Percentiles rank a stretch among this genome's conserved stretches.
phyloP scores from a whole-genome alignment of 2,113 vertebrate species.

The Galbula dea region DNA sequence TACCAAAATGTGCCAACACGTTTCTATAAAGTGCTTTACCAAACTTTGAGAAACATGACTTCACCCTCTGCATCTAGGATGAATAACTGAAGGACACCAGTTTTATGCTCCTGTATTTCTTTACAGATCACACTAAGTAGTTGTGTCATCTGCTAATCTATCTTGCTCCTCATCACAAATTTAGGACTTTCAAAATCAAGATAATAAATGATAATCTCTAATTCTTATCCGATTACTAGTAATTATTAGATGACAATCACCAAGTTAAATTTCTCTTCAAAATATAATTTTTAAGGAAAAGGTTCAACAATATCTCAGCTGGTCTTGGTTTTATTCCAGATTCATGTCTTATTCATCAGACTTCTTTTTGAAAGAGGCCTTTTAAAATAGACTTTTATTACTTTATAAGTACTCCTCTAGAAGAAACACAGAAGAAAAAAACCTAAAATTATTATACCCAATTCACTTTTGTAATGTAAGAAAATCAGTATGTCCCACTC shows the following conservation, averaged over 20 bases:
- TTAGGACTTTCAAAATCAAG: not conserved
- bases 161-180: not conserved
- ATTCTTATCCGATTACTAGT: not conserved
- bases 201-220: not conserved
- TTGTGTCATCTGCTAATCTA: not conserved
- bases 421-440: not conserved
- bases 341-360: not conserved
- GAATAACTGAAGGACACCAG: not conserved
- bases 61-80: not conserved
- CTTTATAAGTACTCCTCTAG: not conserved
- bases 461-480: not conserved
- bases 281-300: not conserved
- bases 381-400: not conserved
- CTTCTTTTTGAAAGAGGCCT: not conserved
- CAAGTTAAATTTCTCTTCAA: not conserved
- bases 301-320: not conserved
- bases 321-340: not conserved
- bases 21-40: not conserved
- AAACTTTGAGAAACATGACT: not conserved
- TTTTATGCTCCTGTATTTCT: not conserved
- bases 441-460: not conserved
- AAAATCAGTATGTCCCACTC: not conserved
- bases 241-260: not conserved
- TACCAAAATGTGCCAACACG: not conserved
- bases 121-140: not conserved